Percentiles rank a stretch among this genome's conserved stretches.
phyloP scores from a whole-genome alignment of 2,113 vertebrate genomes.

The Saimiri boliviensis region DNA sequence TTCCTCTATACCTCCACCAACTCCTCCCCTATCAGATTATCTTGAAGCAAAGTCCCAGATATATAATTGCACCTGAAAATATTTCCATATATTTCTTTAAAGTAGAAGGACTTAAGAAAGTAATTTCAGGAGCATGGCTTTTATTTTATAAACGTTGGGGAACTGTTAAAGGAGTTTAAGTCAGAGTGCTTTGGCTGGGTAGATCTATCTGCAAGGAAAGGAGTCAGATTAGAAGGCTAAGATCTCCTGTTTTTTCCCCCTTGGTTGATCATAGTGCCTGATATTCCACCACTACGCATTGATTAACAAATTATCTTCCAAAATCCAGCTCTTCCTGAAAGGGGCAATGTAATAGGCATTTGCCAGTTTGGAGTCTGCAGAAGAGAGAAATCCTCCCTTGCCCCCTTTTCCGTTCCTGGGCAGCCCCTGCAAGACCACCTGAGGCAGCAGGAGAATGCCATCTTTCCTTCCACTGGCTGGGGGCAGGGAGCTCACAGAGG shows the following conservation, averaged over 20 bases:
- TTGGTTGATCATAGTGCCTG: background rate
- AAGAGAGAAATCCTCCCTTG: background rate
- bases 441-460: background rate
- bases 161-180: fast-evolving
- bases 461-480: background rate
- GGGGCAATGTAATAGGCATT: background rate
- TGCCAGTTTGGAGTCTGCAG: background rate
- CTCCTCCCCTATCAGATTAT: background rate
- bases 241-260: background rate
- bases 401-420: background rate
- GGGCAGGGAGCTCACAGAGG: background rate
- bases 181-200: background rate
- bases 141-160: background rate
- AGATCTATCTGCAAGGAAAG: background rate
- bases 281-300: background rate
- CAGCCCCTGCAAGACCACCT: background rate
- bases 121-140: background rate
- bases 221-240: background rate
- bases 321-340: background rate
- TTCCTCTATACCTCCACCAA: background rate
- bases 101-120: background rate
- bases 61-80: background rate
- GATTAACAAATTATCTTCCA: background rate
- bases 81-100: background rate
- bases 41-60: background rate